A percentile compares a stretch with the other conserved stretches of the same genome.
Evolutionary conservation across 2,888 invertebrate genomes (phyloP).

Genomic region (Oligia fasciuncula): DNA sequence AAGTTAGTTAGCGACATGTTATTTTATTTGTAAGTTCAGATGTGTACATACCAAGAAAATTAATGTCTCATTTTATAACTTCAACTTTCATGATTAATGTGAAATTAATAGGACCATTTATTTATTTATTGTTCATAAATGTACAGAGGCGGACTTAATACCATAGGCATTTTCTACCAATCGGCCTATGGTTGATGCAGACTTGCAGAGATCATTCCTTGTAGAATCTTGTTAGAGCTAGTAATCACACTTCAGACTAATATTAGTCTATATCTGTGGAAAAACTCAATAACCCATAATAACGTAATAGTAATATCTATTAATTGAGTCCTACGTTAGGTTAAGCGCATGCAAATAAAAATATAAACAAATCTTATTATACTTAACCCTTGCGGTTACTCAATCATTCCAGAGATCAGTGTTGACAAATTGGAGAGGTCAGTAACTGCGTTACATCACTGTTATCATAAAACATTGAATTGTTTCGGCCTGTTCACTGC

Average conservation of each 20-base stretch:
- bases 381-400: slow-evolving; percentile 14
- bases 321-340: neutral
- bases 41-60: neutral
- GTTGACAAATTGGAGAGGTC: slow-evolving; percentile 49
- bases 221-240: neutral
- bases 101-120: neutral
- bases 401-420: slow-evolving; percentile 23
- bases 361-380: slow-evolving; percentile 28
- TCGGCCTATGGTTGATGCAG: too few relatives aligned
- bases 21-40: neutral
- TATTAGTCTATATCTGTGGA: neutral
- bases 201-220: neutral
- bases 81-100: neutral
- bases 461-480: slow-evolving; percentile 55
- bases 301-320: neutral
- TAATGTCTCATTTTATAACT: neutral
- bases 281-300: neutral
- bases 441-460: slow-evolving; percentile 52
- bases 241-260: neutral
- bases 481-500: slow-evolving; percentile 50
- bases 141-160: too few relatives aligned
- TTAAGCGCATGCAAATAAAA: slow-evolving; percentile 28
- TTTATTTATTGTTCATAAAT: too few relatives aligned
- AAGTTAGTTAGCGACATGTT: neutral
- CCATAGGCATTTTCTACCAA: too few relatives aligned